These are phyloP conservation scores for Indri indri DNA, from an alignment of 2,113 vertebrate species.

Conservation along the genomic window DNA sequence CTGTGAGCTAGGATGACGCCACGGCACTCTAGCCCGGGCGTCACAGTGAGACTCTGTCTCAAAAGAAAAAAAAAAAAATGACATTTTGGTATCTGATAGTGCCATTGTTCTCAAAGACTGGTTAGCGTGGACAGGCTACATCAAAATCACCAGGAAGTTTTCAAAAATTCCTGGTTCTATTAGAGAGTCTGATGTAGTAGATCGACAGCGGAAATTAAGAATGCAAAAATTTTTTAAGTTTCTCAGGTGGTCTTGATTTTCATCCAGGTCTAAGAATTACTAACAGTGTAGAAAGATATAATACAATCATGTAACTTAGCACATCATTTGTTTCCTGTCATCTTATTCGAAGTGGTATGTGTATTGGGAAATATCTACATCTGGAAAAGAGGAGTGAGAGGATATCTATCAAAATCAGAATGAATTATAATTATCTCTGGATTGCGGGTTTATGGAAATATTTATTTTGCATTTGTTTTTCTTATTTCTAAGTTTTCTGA, in stretches of 20 bases:
- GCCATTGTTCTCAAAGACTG: not conserved
- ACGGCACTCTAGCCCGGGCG: too few species aligned
- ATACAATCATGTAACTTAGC: not conserved
- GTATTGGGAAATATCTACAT: not conserved
- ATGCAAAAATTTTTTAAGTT: not conserved
- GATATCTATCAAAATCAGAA: not conserved
- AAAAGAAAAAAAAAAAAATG: too few species aligned
- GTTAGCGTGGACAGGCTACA: not conserved
- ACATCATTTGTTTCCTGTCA: not conserved
- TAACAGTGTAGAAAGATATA: not conserved
- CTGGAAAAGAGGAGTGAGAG: not conserved
- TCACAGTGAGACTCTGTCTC: too few species aligned
- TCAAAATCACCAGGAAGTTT: not conserved
- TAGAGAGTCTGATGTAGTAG: not conserved
- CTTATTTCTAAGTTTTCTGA: conserved; percentile 12
- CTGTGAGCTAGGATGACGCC: too few species aligned
- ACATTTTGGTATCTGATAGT: not conserved
- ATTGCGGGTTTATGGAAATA: not conserved
- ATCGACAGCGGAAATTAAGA: not conserved
- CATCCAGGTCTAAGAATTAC: not conserved
- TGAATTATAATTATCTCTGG: not conserved
- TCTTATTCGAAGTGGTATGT: not conserved
- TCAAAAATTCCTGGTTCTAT: not conserved
- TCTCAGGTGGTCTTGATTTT: not conserved
- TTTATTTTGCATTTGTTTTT: not conserved